Conservation (phyloP, 2,888 invertebrate genomes). For the Dusona sp. region DNA sequence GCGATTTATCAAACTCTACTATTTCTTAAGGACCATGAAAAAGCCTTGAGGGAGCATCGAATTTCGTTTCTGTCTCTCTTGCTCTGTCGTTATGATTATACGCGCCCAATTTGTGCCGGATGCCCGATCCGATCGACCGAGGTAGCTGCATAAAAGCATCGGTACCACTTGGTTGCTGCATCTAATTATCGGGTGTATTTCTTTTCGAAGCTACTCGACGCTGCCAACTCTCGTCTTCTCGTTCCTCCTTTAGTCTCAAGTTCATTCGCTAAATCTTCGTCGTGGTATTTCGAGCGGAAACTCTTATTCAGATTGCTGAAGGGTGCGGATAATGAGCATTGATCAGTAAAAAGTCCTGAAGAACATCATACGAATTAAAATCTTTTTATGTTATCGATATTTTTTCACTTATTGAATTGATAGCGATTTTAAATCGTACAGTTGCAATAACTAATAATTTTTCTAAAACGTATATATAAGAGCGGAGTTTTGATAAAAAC, state of each 20-base stretch:
- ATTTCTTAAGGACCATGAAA: not conserved
- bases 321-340: conserved; percentile 42
- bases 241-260: not conserved
- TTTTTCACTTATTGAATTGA: too few relatives aligned
- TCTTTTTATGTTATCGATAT: too few relatives aligned
- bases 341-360: not conserved
- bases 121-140: conserved; percentile 56
- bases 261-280: not conserved
- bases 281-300: conserved; percentile 3
- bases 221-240: not conserved
- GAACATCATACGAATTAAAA: too few relatives aligned
- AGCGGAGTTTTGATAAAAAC: not conserved
- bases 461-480: too few relatives aligned
- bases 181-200: conserved; percentile 51
- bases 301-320: not conserved
- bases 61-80: conserved; percentile 21
- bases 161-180: conserved; percentile 33
- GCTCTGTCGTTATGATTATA: conserved; percentile 70
- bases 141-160: conserved; percentile 44
- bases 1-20: not conserved
- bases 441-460: too few relatives aligned
- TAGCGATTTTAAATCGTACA: too few relatives aligned
- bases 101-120: conserved; percentile 71
- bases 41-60: conserved; percentile 47
- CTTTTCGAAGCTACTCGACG: conserved; percentile 22